Evolutionary conservation across 2,113 vertebrate genomes (phyloP), one percentile per base, ranked within the genome.

Genomic region (Psittacus erithacus): DNA sequence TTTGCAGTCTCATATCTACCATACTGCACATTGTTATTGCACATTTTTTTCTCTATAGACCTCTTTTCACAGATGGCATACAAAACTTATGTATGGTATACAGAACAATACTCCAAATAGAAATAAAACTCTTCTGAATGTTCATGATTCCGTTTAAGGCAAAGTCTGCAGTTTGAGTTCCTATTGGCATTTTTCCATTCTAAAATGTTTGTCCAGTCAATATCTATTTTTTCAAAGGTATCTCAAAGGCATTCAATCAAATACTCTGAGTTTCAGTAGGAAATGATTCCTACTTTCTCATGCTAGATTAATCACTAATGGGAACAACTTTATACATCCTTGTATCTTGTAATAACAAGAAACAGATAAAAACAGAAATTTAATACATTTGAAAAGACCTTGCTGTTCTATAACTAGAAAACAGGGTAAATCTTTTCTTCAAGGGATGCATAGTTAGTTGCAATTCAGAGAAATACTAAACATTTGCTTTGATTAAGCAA

Each of bases 121-220:
- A 96, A 95, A 92, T 64, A 59, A 91, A 85, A 49, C 18, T 17
- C 19, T 65, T 77, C 41, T 83, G 53, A 53, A 44, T 74, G 24
- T 12, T 24, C 22, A 41, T 6, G 11, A 29, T 17, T 65, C 7
- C 1, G 0, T 82, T 91, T 68, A 87, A 71, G 27, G 19, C 9
- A 74, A 92, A 81, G 47, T 74, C 64, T 83, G 41, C 38, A 74
- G 59, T 84, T 91, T 60, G 33, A 52, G 46, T 62, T 91, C 81
- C 43, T 91, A 4, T 9, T 84, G 77, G 57, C 87, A 23, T 69
- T 76, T 91, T 95, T 38, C 13, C 20, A 11, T 6, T 76, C 47
- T 91, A 73, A 91, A 84, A 76, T 87, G 73, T 76, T 93, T 82
- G 18, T 82, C 90, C 81, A 79, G 70, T 87, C 69, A 79, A 91